Conservation (phyloP, 2,797 vertebrate species). For the Syngnathus acus region DNA sequence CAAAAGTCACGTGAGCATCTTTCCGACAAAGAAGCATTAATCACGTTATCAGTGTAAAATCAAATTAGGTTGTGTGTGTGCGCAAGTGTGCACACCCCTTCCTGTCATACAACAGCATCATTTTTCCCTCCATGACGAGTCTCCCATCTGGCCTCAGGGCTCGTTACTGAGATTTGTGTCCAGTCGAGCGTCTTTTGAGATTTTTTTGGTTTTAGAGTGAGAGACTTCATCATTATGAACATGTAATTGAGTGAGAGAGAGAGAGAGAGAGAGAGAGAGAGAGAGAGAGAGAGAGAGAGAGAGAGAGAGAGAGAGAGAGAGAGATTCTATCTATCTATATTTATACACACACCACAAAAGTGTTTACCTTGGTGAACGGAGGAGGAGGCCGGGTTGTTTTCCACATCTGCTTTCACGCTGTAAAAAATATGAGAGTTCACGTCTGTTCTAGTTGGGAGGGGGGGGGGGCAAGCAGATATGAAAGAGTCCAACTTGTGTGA, state of each 20-base stretch:
- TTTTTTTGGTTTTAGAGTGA: neutral
- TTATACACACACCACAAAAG: no score
- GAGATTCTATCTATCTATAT: no score
- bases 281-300: no score
- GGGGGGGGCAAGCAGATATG: neutral
- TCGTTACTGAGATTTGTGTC: conserved; percentile 38
- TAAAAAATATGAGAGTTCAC: conserved; percentile 20
- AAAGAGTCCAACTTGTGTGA: neutral
- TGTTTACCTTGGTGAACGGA: neutral
- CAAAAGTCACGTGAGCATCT: neutral
- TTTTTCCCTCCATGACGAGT: conserved; percentile 30
- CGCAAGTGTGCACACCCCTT: conserved; percentile 9
- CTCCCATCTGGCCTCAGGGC: conserved; percentile 20
- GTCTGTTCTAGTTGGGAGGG: conserved; percentile 30
- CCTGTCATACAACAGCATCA: conserved; percentile 10
- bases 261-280: no score
- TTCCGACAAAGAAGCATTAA: neutral
- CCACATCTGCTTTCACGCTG: conserved; percentile 16
- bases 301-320: no score
- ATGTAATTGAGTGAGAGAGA: neutral
- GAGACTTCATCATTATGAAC: neutral
- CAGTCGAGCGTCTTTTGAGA: conserved; percentile 15
- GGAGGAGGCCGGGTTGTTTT: conserved; percentile 15
- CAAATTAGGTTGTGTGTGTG: conserved; percentile 8
- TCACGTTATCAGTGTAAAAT: conserved; percentile 10